Evolutionary conservation across 2,113 vertebrate genomes (phyloP), one percentile per base, ranked within the genome.

Genomic region (Mormyrus iriodes): DNA sequence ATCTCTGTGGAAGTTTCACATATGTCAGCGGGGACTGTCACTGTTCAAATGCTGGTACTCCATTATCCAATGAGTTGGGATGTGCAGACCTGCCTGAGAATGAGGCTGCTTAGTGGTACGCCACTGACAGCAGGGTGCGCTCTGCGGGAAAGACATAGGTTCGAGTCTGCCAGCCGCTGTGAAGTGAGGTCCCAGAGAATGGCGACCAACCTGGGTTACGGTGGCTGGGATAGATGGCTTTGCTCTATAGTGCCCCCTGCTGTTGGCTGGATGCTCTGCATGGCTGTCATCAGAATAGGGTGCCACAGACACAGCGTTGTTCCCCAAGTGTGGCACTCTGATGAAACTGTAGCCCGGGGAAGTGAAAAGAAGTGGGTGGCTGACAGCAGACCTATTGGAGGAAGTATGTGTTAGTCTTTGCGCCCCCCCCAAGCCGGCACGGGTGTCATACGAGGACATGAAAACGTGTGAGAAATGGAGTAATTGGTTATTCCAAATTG

Each of bases 401-500:
- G 73, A 79, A 79, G 73, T 79, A 24, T 83, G 79, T 46, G 82
- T 24, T 84, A 84, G 46, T 84, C 42, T 48, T 24, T n/a, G 44
- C 21, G 19, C 39, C 31, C 39, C 31, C 39, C 17, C 39, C 82
- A 84, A 48, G 44, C 21, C 1, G 42, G 19, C 5, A 83, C 35
- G 6, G 19, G 35, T 83, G 79, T 83, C 82, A 84, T 46, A 48
- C 42, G 7, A 48, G 39, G 44, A 84, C 44, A 84, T 24, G 82
- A 42, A 44, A 44, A 84, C 3, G 44, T 79, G 73, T 79, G 44
- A 84, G 17, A 84, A 44, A 84, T 44, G 19, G 24, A 48, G 44
- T 48, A 48, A 46, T 84, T 48, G 82, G 44, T 42, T 84, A n/a
- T 84, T 84, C 82, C 82, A 84, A 44, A 84, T 84, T 84, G 19